Evolutionary conservation across 2,797 vertebrate genomes (phyloP).

Genomic region (Macrochelys suwanniensis): DNA sequence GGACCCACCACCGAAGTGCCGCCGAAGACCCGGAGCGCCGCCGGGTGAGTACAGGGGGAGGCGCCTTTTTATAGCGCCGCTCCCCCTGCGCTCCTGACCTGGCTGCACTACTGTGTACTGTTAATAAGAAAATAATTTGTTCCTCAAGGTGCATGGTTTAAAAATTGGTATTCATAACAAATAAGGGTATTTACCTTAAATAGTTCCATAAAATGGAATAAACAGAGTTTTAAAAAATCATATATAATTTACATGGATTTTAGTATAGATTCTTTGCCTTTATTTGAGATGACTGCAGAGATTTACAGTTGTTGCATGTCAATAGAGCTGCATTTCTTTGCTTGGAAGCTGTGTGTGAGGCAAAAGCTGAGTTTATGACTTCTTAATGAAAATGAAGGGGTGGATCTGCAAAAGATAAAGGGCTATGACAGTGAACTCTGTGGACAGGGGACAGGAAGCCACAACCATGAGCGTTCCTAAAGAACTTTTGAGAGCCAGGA

Average conservation of each 20-base stretch:
- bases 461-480: not conserved
- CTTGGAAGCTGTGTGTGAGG: not conserved
- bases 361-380: not conserved
- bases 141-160: not conserved
- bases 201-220: not conserved
- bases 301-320: not conserved
- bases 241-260: not conserved
- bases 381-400: not conserved
- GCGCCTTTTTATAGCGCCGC: no score
- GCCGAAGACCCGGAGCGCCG: no score
- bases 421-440: not conserved
- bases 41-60: no score
- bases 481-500: not conserved
- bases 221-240: not conserved
- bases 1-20: no score
- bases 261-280: not conserved
- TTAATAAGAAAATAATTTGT: not conserved
- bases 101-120: fast-evolving
- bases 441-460: not conserved
- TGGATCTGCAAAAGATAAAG: not conserved
- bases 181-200: not conserved
- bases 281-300: not conserved
- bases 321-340: not conserved
- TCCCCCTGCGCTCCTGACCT: no score
- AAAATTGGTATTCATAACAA: not conserved